These are phyloP conservation scores for Epinephelus cyanopodus DNA, from an alignment of 2,113 vertebrate species.

Conservation along the genomic window DNA sequence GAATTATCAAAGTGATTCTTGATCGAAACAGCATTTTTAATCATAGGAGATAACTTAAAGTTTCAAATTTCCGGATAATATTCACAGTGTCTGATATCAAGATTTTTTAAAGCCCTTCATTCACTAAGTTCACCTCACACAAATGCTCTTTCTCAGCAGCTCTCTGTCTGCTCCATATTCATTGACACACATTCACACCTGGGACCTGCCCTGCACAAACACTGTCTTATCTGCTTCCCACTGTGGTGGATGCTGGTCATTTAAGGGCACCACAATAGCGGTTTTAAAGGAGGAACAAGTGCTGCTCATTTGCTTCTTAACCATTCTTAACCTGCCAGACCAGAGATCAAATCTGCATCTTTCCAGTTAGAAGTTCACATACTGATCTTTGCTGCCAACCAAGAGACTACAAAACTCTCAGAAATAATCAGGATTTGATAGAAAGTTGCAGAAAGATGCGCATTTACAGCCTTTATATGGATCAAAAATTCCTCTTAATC, in stretches of 20 bases:
- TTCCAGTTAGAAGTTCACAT: background rate
- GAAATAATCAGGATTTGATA: background rate
- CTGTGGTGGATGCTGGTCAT: constrained; percentile 1
- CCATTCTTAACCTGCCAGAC: background rate
- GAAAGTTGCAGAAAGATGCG: background rate
- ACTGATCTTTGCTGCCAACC: background rate
- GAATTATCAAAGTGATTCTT: too few species aligned
- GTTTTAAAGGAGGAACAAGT: background rate
- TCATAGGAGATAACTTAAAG: too few species aligned
- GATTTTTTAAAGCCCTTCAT: too few species aligned
- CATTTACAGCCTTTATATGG: background rate
- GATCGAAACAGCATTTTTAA: too few species aligned
- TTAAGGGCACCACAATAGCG: background rate
- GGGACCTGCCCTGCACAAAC: constrained; percentile 30
- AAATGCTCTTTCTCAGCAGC: background rate
- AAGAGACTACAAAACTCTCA: background rate
- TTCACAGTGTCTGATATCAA: too few species aligned
- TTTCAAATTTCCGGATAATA: too few species aligned
- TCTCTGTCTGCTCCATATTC: background rate
- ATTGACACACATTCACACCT: background rate
- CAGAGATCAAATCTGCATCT: background rate
- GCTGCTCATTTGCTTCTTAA: constrained; percentile 3
- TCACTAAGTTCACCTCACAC: background rate
- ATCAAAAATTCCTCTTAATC: background rate
- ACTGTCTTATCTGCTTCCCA: constrained; percentile 20